Conservation (phyloP, 2,888 invertebrate species). For the Sphaerophoria taeniata region DNA sequence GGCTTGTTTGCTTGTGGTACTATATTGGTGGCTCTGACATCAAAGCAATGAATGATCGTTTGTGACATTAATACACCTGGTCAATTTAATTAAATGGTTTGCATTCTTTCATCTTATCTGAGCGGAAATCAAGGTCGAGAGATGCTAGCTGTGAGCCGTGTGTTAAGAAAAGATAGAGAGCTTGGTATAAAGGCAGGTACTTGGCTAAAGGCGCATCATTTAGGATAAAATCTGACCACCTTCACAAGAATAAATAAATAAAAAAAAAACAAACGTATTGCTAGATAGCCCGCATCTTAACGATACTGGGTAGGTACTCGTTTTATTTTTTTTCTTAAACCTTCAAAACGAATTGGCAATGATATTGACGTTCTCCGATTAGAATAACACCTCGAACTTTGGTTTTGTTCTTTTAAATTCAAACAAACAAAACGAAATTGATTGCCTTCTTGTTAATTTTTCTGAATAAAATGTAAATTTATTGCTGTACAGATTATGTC, state of each 20-base stretch:
- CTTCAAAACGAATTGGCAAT: slow-evolving; percentile 3
- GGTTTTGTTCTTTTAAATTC: slow-evolving; percentile 15
- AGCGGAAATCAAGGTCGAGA: neutral
- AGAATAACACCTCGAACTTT: slow-evolving; percentile 31
- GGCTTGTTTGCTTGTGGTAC: neutral
- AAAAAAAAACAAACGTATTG: slow-evolving; percentile 27
- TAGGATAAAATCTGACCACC: neutral
- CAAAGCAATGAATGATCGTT: neutral
- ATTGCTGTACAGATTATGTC: slow-evolving; percentile 70
- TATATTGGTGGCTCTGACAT: neutral
- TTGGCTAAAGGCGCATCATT: neutral
- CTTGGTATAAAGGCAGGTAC: neutral
- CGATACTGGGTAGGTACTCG: slow-evolving; percentile 18
- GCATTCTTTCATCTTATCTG: neutral
- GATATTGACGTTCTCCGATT: slow-evolving; percentile 31
- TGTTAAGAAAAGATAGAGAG: no score
- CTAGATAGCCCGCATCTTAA: slow-evolving; percentile 43
- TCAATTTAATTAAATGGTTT: slow-evolving; percentile 27
- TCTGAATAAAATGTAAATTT: slow-evolving; percentile 61
- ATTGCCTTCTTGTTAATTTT: slow-evolving; percentile 51
- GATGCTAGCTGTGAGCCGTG: neutral
- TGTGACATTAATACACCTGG: slow-evolving; percentile 33
- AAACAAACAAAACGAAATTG: slow-evolving; percentile 13
- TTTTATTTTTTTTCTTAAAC: slow-evolving; percentile 8
- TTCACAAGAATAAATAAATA: neutral